These are phyloP conservation scores for Thunnus maccoyii DNA, from an alignment of 2,113 vertebrate genomes.

Conservation along the genomic window DNA sequence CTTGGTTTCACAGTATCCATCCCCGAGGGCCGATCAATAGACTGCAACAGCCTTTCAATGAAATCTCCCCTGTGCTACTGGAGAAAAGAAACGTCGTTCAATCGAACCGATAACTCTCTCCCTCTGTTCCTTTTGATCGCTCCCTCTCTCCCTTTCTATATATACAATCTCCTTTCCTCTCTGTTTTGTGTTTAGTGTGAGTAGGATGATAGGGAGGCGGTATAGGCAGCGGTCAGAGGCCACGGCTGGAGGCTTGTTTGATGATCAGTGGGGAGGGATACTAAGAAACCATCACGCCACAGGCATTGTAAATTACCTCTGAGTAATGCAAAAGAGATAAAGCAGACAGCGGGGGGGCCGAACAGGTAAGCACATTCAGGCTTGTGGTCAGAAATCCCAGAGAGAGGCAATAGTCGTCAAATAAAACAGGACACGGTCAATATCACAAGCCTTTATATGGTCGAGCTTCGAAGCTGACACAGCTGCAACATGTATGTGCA, in stretches of 20 bases:
- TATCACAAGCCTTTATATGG: conserved; percentile 39
- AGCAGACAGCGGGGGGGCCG: conserved; percentile 28
- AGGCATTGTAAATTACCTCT: conserved; percentile 73
- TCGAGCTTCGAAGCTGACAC: conserved; percentile 7
- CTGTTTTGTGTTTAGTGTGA: conserved; percentile 48
- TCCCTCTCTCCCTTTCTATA: conserved; percentile 58
- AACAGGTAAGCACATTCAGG: conserved; percentile 33
- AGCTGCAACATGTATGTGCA: conserved; percentile 1
- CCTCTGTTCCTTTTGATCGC: conserved; percentile 72
- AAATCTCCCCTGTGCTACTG: conserved; percentile 73
- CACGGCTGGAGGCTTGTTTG: conserved; percentile 68
- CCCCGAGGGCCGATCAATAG: conserved; percentile 80
- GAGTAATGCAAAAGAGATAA: conserved; percentile 64
- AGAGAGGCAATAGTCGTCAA: conserved; percentile 56
- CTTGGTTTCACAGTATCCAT: conserved; percentile 73
- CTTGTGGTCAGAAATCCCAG: conserved; percentile 43
- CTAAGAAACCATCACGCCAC: conserved; percentile 59
- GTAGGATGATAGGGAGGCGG: conserved; percentile 60
- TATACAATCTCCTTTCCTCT: conserved; percentile 63
- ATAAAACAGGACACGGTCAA: conserved; percentile 49
- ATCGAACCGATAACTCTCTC: conserved; percentile 78
- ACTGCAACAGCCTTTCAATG: conserved; percentile 81
- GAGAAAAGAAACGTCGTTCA: conserved; percentile 76
- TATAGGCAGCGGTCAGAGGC: conserved; percentile 64
- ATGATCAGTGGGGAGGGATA: conserved; percentile 72